Evolutionary conservation across 2,797 vertebrate genomes (phyloP).

Genomic region (Sebastes minor): DNA sequence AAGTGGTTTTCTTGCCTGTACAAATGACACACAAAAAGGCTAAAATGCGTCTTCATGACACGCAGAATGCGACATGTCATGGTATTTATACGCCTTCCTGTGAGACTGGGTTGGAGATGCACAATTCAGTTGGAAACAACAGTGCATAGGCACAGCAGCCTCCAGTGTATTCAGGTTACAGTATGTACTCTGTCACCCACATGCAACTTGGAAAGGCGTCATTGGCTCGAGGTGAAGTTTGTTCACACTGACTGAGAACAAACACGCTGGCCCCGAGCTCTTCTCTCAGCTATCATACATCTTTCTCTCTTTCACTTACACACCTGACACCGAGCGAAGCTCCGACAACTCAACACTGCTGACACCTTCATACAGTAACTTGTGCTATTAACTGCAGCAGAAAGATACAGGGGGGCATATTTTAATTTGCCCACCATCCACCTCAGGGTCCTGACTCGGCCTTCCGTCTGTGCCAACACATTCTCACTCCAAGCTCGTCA

Average conservation of each 20-base stretch:
- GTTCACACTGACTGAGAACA: conserved; percentile 12
- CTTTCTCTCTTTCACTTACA: not conserved
- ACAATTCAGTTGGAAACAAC: not conserved
- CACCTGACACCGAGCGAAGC: conserved; percentile 2
- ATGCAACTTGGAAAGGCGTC: conserved; percentile 2
- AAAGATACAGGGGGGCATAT: not conserved
- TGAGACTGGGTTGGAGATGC: not conserved
- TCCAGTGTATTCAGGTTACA: not conserved
- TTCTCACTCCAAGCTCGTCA: not conserved
- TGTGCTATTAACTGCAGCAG: conserved; percentile 32
- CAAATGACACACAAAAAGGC: too few species aligned
- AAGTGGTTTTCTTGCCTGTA: too few species aligned
- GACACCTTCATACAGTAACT: conserved; percentile 22
- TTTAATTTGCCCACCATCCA: conserved; percentile 21
- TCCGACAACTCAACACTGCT: conserved; percentile 26
- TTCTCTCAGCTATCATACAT: not conserved
- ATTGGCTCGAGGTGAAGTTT: not conserved
- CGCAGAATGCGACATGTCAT: too few species aligned
- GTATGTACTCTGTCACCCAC: not conserved
- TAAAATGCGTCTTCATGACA: too few species aligned
- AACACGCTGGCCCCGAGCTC: not conserved
- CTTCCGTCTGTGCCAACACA: not conserved
- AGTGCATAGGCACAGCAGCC: not conserved
- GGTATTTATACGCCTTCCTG: too few species aligned
- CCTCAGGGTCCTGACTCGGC: conserved; percentile 19